Base-by-base conservation (phyloP, 2,113 vertebrate species). In the Tachuris rubrigastra region DNA sequence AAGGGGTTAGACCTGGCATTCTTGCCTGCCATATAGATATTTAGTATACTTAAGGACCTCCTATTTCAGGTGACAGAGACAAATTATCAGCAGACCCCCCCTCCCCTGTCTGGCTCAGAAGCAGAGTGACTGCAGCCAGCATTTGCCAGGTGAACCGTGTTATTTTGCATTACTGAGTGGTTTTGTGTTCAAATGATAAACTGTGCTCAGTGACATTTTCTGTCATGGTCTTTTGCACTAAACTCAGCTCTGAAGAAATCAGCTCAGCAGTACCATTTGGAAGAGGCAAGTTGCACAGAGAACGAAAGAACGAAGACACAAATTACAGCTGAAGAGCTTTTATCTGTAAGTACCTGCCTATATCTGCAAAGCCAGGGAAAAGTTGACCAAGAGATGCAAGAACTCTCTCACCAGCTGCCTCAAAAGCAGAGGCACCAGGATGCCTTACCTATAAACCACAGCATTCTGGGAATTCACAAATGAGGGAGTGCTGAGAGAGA, bases 191-290 rank as follows among this genome's bases (percentile, higher is more conserved):
- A 41, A 37, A n/a, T 20, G 46, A 91, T 73, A 87, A 93, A 85
- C 87, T 62, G n/a, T 73, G 74, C 71, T 68, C 74, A 46, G 58
- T 79, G 89, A 69, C 93, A 76, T 89, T 92, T 89, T 47, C 78
- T 79, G 78, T 56, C 78, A 67, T 27, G 78, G 71, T 82, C 46
- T 31, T 56, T 56, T 79, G 63, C 81, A 62, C 89, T 71, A 24
- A 95, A 88, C 74, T 47, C 78, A 85, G 81, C 71, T 93, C 85
- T 83, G 91, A 91, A 82, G 87, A 65, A 89, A 78, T 75, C 65
- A 81, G 60, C 69, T 93, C 89, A 81, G 87, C 85, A 89, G 77
- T 1, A 44, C 67, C 66, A 28, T 85, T 85, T 58, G 53, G 75
- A 79, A 83, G 77, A 66, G 71, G 12, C 5, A 73, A 69, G 46